These are phyloP conservation scores for Ibidorhyncha struthersii DNA, from an alignment of 2,113 vertebrate species.

Conservation along the genomic window DNA sequence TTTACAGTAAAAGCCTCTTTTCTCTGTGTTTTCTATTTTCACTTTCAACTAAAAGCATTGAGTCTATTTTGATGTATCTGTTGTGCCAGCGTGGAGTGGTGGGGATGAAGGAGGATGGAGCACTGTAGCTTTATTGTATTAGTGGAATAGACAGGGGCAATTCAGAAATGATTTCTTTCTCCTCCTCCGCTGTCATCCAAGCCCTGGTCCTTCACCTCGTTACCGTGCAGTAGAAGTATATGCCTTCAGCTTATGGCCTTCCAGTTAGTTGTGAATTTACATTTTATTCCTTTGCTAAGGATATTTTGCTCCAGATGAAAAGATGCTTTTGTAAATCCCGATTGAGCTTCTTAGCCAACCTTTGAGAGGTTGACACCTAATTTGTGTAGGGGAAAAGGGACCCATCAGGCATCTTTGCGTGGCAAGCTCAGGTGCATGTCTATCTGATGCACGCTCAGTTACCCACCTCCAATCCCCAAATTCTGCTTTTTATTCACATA, in stretches of 20 bases:
- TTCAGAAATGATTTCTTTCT: neutral
- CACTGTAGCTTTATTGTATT: neutral
- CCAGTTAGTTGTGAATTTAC: neutral
- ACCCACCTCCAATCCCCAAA: neutral
- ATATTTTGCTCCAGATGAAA: neutral
- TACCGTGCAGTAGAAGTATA: neutral
- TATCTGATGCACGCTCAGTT: neutral
- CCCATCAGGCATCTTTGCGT: rapidly evolving
- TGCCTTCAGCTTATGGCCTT: neutral
- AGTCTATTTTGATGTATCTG: neutral
- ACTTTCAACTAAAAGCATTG: neutral
- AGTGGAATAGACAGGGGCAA: neutral
- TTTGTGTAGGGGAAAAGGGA: neutral
- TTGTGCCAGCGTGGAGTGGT: neutral
- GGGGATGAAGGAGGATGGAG: neutral
- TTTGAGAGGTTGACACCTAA: neutral
- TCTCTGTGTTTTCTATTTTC: neutral
- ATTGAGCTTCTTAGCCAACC: neutral
- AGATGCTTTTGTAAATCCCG: neutral
- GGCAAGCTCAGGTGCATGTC: neutral
- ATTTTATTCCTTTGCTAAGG: neutral
- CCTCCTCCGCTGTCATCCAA: neutral
- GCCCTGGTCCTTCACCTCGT: neutral
- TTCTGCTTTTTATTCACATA: neutral
- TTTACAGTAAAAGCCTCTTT: neutral